A percentile compares a stretch with the other conserved stretches of the same genome.
These are phyloP conservation scores for Achatina immaculata DNA, from an alignment of 1,140 invertebrate species.

Conservation along the genomic window DNA sequence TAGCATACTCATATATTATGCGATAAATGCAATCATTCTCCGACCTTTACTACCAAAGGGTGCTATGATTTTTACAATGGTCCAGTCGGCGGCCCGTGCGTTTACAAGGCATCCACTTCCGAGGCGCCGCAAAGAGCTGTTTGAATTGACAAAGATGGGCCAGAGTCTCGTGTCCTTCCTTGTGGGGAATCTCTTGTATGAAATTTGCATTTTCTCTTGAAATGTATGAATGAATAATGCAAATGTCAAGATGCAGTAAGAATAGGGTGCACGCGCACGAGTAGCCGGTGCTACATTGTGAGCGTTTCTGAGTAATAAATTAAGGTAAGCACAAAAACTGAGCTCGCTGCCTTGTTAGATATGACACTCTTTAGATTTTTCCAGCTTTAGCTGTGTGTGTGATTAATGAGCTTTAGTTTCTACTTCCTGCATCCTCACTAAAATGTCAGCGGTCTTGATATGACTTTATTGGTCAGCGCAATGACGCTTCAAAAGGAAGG, in stretches of 20 bases:
- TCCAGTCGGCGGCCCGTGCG: slow-evolving; percentile 5
- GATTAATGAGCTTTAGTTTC: no score
- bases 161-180: slow-evolving; percentile 9
- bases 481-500: no score
- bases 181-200: slow-evolving; percentile 15
- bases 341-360: neutral
- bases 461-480: no score
- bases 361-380: neutral
- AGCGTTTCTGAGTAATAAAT: neutral
- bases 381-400: no score
- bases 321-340: neutral
- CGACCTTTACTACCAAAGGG: slow-evolving; percentile 28
- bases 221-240: slow-evolving; percentile 17
- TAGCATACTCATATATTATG: slow-evolving; percentile 34
- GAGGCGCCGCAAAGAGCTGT: slow-evolving; percentile 12
- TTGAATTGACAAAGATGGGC: slow-evolving; percentile 11
- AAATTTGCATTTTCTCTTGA: slow-evolving; percentile 12
- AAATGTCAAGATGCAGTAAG: slow-evolving; percentile 4
- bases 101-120: slow-evolving; percentile 6
- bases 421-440: no score
- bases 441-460: no score
- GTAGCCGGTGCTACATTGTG: neutral
- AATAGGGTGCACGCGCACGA: neutral
- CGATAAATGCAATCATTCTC: slow-evolving; percentile 34
- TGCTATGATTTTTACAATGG: slow-evolving; percentile 33